Percentiles rank a stretch among this genome's conserved stretches.
phyloP scores from a whole-genome alignment of 1,140 invertebrate species.

The Melitaea cinxia region DNA sequence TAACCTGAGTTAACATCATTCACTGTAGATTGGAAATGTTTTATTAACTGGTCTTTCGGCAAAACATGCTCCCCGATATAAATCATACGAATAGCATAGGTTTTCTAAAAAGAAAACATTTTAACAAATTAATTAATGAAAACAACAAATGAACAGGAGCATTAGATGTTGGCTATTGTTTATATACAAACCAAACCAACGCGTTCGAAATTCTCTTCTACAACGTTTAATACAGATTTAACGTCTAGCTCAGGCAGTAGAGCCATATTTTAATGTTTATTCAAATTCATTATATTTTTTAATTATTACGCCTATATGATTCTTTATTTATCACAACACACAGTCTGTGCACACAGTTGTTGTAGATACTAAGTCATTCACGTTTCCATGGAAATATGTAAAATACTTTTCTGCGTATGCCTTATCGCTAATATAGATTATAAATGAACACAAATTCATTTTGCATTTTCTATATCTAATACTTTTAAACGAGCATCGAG shows the following conservation, averaged over 20 bases:
- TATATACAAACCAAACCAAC: conserved; percentile 53
- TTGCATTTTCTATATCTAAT: no score
- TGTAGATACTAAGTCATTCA: no score
- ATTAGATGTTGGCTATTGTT: no score
- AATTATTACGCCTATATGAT: background rate
- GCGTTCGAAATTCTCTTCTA: conserved; percentile 69
- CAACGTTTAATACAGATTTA: conserved; percentile 67
- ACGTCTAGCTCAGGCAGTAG: conserved; percentile 59
- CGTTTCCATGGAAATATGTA: no score
- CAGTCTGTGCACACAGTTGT: no score
- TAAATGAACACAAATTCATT: no score
- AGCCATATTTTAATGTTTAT: conserved; percentile 35
- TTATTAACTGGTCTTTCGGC: conserved; percentile 57
- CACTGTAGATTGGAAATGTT: conserved; percentile 54
- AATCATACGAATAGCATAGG: conserved; percentile 69
- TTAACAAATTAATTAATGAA: no score
- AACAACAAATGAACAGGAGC: no score
- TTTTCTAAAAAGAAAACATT: conserved; percentile 78
- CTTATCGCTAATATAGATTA: no score
- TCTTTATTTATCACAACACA: no score
- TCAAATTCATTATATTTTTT: background rate
- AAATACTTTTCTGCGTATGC: no score
- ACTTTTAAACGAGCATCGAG: no score
- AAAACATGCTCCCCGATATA: conserved; percentile 71
- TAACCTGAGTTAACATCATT: conserved; percentile 64